Evolutionary conservation across 2,888 invertebrate genomes (phyloP).

Genomic region (Schizotus pectinicornis): DNA sequence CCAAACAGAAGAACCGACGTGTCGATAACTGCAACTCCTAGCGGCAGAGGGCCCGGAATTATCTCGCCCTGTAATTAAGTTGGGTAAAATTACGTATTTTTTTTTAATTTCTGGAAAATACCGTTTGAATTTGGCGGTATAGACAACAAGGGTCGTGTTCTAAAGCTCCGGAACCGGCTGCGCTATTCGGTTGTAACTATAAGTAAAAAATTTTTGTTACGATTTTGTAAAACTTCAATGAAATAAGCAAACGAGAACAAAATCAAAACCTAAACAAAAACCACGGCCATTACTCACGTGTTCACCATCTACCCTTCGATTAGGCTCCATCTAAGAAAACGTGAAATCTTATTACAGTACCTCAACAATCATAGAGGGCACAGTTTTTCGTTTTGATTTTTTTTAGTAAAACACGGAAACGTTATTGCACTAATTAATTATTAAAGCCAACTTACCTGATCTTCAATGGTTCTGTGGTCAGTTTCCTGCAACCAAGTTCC

Average conservation of each 20-base stretch:
- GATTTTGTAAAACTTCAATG: conserved; percentile 21
- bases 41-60: conserved; percentile 81
- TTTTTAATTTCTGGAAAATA: conserved; percentile 45
- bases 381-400: conserved; percentile 14
- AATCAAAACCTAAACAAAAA: conserved; percentile 33
- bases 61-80: conserved; percentile 60
- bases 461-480: conserved; percentile 95
- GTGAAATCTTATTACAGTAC: conserved; percentile 26
- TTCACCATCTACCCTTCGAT: conserved; percentile 80
- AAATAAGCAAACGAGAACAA: conserved; percentile 35
- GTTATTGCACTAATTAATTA: not conserved
- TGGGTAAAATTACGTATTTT: not conserved
- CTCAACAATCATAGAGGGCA: conserved; percentile 15
- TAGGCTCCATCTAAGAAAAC: conserved; percentile 78
- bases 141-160: conserved; percentile 96
- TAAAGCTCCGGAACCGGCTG: conserved; percentile 93
- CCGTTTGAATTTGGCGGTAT: conserved; percentile 71
- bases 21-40: conserved; percentile 96
- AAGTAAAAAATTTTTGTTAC: conserved; percentile 10
- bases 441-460: conserved; percentile 75
- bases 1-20: conserved; percentile 92
- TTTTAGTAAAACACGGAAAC: not conserved
- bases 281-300: conserved; percentile 70
- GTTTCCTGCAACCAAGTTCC: conserved; percentile 97
- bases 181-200: conserved; percentile 92